These are phyloP conservation scores for Cydia splendana DNA, from an alignment of 1,140 invertebrate genomes.

Conservation along the genomic window DNA sequence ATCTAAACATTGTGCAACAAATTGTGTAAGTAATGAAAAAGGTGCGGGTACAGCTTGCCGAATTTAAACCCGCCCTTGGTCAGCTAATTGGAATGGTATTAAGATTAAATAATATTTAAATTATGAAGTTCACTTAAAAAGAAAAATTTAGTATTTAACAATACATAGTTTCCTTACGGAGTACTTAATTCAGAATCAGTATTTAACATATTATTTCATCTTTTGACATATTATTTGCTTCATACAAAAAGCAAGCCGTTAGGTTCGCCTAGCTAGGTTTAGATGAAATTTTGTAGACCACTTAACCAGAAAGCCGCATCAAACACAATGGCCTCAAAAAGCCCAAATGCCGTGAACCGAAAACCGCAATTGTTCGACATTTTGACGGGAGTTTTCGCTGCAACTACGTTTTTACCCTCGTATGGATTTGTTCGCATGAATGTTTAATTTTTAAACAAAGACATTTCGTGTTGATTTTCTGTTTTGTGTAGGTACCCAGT, in stretches of 20 bases:
- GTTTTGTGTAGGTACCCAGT: too few relatives aligned
- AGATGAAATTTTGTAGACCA: not conserved
- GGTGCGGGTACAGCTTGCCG: too few relatives aligned
- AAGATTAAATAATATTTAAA: too few relatives aligned
- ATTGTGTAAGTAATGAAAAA: too few relatives aligned
- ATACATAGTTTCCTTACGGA: too few relatives aligned
- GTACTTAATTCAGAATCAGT: too few relatives aligned
- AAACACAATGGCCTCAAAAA: slow-evolving; percentile 32
- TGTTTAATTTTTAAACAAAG: not conserved
- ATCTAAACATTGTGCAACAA: too few relatives aligned
- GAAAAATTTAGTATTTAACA: too few relatives aligned
- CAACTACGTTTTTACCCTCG: not conserved
- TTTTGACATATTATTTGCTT: not conserved
- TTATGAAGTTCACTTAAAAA: too few relatives aligned
- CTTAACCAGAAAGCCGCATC: slow-evolving; percentile 31
- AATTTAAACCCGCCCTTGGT: too few relatives aligned
- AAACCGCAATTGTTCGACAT: slow-evolving; percentile 33
- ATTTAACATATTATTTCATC: too few relatives aligned
- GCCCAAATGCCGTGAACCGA: not conserved
- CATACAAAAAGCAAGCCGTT: not conserved
- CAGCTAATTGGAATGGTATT: too few relatives aligned
- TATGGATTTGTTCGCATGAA: not conserved
- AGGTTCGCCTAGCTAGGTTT: not conserved
- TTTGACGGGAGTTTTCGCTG: not conserved
- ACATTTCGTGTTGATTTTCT: not conserved